Evolutionary conservation across 2,113 vertebrate genomes (phyloP), one percentile per base, ranked within the genome.

Genomic region (Jacana jacana): DNA sequence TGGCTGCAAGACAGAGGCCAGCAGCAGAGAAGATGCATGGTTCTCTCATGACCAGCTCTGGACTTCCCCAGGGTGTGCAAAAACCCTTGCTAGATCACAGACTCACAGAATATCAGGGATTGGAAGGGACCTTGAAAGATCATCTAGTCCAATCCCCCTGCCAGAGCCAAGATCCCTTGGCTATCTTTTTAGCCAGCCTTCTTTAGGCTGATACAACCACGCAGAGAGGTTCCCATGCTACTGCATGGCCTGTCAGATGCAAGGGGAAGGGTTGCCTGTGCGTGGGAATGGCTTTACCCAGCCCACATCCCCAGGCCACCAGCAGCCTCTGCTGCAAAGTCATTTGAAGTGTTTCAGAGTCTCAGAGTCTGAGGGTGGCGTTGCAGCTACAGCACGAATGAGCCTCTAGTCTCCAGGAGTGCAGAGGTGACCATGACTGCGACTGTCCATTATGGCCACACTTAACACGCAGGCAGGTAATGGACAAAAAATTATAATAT

Each of bases 191-290:
- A 68, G 39, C 15, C 48, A 69, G 16, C 6, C 54, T 37, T 52
- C n/a, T 55, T 60, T 37, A 64, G 37, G 39, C n/a, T 55, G 49
- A 51, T 31, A 30, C 2, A 64, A 3, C 4, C 2, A 0, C 52
- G 52, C 6, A 0, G 24, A 72, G n/a, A 4, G 17, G 13, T 22
- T 76, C 39, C 58, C 39, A 44, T 2, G 0, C 48, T n/a, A 18
- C 13, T 2, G 2, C 0, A 1, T 2, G 3, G 44, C 17, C 54
- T 10, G 3, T 65, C 44, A 65, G 30, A 51, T 25, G n/a, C 4
- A 22, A 42, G 11, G 28, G 6, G 2, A 58, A 52, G 18, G 14
- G 7, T 5, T 69, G 16, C 18, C 19, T 24, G 17, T 68, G 12
- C 5, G 2, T 30, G 33, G 14, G 31, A 11, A 19, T 44, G n/a